Evolutionary conservation across 2,797 vertebrate genomes (phyloP).

Genomic region (Alfaro cultratus): DNA sequence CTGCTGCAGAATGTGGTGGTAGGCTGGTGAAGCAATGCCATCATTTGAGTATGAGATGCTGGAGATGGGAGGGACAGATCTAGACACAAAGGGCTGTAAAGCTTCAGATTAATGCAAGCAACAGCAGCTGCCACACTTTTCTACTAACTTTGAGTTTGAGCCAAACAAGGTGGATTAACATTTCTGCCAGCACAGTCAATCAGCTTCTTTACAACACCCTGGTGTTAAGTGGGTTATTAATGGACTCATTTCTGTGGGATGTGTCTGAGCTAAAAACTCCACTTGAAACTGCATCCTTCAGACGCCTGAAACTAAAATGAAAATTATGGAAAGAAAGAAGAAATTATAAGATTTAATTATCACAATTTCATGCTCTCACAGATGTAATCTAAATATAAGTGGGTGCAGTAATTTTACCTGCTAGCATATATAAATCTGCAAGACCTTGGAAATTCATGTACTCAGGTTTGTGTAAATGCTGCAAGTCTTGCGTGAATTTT

Average conservation of each 20-base stretch:
- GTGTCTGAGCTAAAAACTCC: slow-evolving; percentile 22
- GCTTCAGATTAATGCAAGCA: slow-evolving; percentile 46
- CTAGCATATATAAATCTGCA: not conserved
- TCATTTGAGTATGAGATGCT: not conserved
- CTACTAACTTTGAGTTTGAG: slow-evolving; percentile 36
- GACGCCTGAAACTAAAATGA: not conserved
- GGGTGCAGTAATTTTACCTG: not conserved
- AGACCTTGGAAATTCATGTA: not conserved
- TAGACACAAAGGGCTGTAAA: slow-evolving; percentile 12
- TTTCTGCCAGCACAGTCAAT: slow-evolving; percentile 63
- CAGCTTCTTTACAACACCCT: slow-evolving; percentile 53
- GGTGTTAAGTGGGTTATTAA: slow-evolving; percentile 72
- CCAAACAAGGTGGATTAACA: slow-evolving; percentile 57
- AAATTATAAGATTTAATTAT: not conserved
- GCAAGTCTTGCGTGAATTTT: slow-evolving; percentile 13
- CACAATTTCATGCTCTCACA: too few species aligned
- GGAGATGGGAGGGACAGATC: not conserved
- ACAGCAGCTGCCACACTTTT: slow-evolving; percentile 53
- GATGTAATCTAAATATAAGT: not conserved
- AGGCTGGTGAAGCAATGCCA: not conserved
- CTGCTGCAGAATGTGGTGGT: not conserved
- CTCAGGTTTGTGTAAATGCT: slow-evolving; percentile 17
- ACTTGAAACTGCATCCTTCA: not conserved
- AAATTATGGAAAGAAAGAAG: not conserved
- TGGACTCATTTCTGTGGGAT: slow-evolving; percentile 59